Percentiles rank a stretch among this genome's conserved stretches.
Evolutionary conservation across 2,797 vertebrate species (phyloP).

Genomic region (Champsocephalus esox): DNA sequence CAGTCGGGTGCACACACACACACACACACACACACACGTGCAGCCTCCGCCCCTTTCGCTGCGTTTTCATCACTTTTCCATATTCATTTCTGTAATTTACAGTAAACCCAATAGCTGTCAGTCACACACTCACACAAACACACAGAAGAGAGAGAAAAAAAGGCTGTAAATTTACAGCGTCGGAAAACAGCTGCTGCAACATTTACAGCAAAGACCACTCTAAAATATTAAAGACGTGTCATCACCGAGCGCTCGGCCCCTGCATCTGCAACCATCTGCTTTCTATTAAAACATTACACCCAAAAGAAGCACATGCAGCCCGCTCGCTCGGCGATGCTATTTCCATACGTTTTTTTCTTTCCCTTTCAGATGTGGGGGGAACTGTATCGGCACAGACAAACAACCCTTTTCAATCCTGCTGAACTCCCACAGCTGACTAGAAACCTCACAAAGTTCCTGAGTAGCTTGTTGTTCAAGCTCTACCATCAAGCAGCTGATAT

Average conservation of each 20-base stretch:
- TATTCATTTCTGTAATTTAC: slow-evolving; percentile 89
- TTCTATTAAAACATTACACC: slow-evolving; percentile 86
- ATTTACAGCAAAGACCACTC: slow-evolving; percentile 88
- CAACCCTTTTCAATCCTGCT: slow-evolving; percentile 59
- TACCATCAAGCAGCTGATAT: slow-evolving; percentile 22
- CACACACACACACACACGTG: slow-evolving; percentile 18
- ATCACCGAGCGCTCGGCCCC: slow-evolving; percentile 76
- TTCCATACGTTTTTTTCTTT: slow-evolving; percentile 55
- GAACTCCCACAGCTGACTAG: slow-evolving; percentile 38
- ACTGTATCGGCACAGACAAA: slow-evolving; percentile 65
- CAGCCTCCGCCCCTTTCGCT: slow-evolving; percentile 36
- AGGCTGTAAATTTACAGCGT: slow-evolving; percentile 81
- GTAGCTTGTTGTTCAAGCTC: slow-evolving; percentile 21
- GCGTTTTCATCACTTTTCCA: slow-evolving; percentile 82
- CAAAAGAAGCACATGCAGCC: slow-evolving; percentile 63
- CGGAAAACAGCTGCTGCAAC: slow-evolving; percentile 87
- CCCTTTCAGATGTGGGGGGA: slow-evolving; percentile 59
- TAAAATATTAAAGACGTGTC: slow-evolving; percentile 90
- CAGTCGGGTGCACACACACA: slow-evolving; percentile 44
- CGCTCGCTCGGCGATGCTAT: slow-evolving; percentile 59
- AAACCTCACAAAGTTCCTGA: slow-evolving; percentile 28
- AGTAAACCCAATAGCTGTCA: slow-evolving; percentile 89
- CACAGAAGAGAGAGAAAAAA: slow-evolving; percentile 45
- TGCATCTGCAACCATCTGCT: slow-evolving; percentile 86
- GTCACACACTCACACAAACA: slow-evolving; percentile 60